phyloP scores from a whole-genome alignment of 2,797 vertebrate genomes.

The Pseudochaenichthys georgianus region DNA sequence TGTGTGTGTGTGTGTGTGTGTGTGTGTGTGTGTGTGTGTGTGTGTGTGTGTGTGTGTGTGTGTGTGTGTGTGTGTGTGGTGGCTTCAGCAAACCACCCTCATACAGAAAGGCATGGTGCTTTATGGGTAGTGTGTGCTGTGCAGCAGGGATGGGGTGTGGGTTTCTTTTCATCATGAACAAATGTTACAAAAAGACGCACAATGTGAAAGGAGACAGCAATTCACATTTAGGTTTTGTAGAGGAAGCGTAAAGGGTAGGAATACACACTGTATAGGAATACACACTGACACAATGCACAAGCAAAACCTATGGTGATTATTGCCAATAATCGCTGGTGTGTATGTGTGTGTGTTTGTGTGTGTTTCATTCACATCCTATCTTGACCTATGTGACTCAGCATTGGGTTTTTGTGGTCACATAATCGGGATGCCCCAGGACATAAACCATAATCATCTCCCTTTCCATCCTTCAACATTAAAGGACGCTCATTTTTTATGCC shows the following conservation, averaged over 20 bases:
- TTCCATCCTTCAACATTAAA: slow-evolving; percentile 81
- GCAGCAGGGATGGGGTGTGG: slow-evolving; percentile 46
- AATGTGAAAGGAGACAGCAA: slow-evolving; percentile 12
- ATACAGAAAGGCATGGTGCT: slow-evolving; percentile 29
- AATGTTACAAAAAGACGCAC: slow-evolving; percentile 40
- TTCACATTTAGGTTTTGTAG: slow-evolving; percentile 43
- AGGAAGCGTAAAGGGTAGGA: slow-evolving; percentile 12
- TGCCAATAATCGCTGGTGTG: slow-evolving; percentile 50
- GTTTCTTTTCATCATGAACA: slow-evolving; percentile 51
- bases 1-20: too few relatives aligned
- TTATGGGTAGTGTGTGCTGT: slow-evolving; percentile 33
- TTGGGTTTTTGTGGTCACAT: slow-evolving; percentile 75
- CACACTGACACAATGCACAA: slow-evolving; percentile 25
- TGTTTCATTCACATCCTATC: slow-evolving; percentile 69
- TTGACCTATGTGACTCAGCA: slow-evolving; percentile 78
- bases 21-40: too few relatives aligned
- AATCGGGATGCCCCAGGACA: slow-evolving; percentile 76
- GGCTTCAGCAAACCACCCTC: slow-evolving; percentile 46
- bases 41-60: not conserved
- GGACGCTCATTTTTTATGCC: slow-evolving; percentile 73
- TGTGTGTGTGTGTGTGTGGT: slow-evolving; percentile 24
- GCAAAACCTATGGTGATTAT: slow-evolving; percentile 44
- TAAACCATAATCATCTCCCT: slow-evolving; percentile 84
- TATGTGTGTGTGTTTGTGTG: slow-evolving; percentile 36
- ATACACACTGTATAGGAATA: slow-evolving; percentile 16